phyloP scores from a whole-genome alignment of 2,888 invertebrate species.

The Chorisops tibialis region DNA sequence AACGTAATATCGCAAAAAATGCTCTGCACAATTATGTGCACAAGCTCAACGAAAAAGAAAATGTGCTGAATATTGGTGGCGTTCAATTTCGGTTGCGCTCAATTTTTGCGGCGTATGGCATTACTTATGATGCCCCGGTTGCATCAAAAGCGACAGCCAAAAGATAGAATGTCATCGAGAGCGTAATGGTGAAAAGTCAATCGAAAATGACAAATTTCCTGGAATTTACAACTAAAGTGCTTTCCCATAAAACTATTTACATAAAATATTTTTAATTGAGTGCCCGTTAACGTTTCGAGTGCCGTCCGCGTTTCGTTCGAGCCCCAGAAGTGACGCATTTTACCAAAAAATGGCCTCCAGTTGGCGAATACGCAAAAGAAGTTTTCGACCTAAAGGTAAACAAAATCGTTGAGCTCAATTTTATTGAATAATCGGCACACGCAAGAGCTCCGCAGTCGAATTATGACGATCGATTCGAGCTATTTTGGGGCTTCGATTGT shows the following conservation, averaged over 20 bases:
- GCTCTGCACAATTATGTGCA: no score
- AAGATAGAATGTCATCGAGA: slow-evolving; percentile 28
- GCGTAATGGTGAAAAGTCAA: slow-evolving; percentile 31
- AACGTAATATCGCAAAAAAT: no score
- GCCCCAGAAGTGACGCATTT: not conserved
- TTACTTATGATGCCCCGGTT: slow-evolving; percentile 23
- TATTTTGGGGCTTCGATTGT: not conserved
- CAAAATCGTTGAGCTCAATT: slow-evolving; percentile 29
- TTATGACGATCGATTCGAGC: slow-evolving; percentile 4
- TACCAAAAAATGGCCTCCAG: slow-evolving; percentile 46
- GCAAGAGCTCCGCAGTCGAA: not conserved
- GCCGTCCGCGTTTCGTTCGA: slow-evolving; percentile 19
- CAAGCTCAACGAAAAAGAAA: no score
- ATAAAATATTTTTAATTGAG: slow-evolving; percentile 16
- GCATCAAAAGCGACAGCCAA: slow-evolving; percentile 24
- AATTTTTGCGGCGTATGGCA: no score
- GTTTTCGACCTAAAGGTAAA: slow-evolving; percentile 51
- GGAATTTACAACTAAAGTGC: slow-evolving; percentile 30
- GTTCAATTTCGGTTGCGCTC: no score
- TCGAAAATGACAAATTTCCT: slow-evolving; percentile 31
- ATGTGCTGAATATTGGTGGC: no score
- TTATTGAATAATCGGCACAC: slow-evolving; percentile 20
- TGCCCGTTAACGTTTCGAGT: slow-evolving; percentile 13
- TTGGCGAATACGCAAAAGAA: slow-evolving; percentile 51
- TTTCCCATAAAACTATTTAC: slow-evolving; percentile 26